Evolutionary conservation across 2,888 invertebrate species (phyloP), one percentile per base, ranked within the genome.

Genomic region (Ephialtes manifestator): DNA sequence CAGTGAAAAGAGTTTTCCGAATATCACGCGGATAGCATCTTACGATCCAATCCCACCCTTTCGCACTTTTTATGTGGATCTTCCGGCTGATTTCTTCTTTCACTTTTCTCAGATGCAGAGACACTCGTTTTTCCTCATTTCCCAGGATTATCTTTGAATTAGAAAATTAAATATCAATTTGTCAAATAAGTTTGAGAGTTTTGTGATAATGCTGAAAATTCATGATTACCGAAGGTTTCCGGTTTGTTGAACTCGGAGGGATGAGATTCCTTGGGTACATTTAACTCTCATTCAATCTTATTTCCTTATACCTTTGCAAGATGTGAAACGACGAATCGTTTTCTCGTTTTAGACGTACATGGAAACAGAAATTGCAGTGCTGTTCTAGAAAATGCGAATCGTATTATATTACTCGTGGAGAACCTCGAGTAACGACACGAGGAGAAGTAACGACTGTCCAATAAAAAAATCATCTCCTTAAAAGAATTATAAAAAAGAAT

Each of bases 1-100:
- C 43, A 53, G 43, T 46, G 53, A 76, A 80, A 77, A 74, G 53
- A 83, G 63, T 72, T 77, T 79, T n/a, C 65, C 65, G 75, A 79
- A 70, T 70, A 75, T 84, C 74, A 68, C 70, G 10, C 55, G 46
- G n/a, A 63, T 31, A 7, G 13, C 48, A 31, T 81, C 68, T 75
- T 65, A 35, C 81, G 68, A 58, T 48, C 53, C 74, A 51, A 68
- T 75, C 55, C 55, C 46, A 39, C 46, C 8, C 43, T 43, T 68
- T 13, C 43, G 51, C 53, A 39, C 71, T 80, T 51, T 39, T 76
- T 51, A 24, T 53, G 65, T 18, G 28, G 28, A 72, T 53, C 31
- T 76, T 65, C 28, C 51, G 63, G 8, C 35, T 68, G 43, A 60
- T 60, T 60, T 55, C 28, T 53, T 20, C 68, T 46, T 28, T n/a